These are phyloP conservation scores for Phalanger gymnotis DNA, from an alignment of 2,797 vertebrate species.

Conservation along the genomic window DNA sequence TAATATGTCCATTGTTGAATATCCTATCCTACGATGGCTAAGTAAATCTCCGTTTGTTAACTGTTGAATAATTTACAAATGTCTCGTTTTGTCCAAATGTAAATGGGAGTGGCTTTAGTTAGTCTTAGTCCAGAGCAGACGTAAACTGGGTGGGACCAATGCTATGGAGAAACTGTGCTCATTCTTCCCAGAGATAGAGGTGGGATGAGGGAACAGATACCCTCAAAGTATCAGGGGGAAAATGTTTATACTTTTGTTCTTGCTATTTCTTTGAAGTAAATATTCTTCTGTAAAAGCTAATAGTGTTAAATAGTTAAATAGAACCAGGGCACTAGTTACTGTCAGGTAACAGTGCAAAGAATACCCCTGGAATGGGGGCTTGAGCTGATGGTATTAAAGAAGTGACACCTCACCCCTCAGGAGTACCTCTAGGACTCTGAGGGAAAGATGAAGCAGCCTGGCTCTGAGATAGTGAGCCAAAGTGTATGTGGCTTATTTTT, in stretches of 20 bases:
- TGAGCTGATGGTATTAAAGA: neutral
- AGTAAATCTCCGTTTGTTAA: too few species aligned
- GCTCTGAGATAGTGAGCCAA: neutral
- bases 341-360: neutral
- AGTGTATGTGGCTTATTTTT: neutral
- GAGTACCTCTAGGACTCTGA: neutral
- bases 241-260: neutral
- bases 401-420: neutral
- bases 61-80: too few species aligned
- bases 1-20: too few species aligned
- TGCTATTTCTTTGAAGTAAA: neutral
- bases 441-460: neutral
- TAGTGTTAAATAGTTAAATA: neutral
- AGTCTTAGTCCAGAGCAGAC: too few species aligned
- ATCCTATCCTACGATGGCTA: too few species aligned
- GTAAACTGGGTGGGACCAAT: neutral
- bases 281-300: neutral
- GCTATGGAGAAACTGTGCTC: neutral
- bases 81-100: too few species aligned
- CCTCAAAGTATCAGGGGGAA: neutral
- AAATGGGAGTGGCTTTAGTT: too few species aligned
- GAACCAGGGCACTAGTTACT: neutral
- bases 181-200: neutral
- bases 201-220: neutral
- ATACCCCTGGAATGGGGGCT: neutral